Evolutionary conservation across 2,888 invertebrate genomes (phyloP).

Genomic region (Parnassius mnemosyne): DNA sequence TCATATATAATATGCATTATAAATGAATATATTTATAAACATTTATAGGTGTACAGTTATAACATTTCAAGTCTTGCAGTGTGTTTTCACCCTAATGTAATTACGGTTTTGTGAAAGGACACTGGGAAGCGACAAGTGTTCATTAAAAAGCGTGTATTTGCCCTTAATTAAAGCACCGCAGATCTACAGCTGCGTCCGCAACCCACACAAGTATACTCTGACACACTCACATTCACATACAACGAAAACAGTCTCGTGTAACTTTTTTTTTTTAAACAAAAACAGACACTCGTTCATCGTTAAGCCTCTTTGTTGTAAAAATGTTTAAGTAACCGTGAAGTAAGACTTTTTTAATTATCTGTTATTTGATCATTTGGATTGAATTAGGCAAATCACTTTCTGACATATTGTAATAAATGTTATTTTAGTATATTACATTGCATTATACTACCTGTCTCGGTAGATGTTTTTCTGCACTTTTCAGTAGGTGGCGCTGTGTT

Average conservation of each 20-base stretch:
- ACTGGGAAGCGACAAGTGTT: slow-evolving; percentile 27
- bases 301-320: slow-evolving; percentile 17
- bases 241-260: slow-evolving; percentile 15
- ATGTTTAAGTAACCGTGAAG: slow-evolving; percentile 19
- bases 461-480: no score
- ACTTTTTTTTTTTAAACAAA: slow-evolving; percentile 7
- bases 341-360: slow-evolving; percentile 11
- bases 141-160: slow-evolving; percentile 15
- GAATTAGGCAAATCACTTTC: slow-evolving; percentile 1
- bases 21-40: no score
- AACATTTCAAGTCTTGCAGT: background rate
- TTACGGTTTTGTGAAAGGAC: slow-evolving; percentile 12
- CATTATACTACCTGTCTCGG: no score
- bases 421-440: no score
- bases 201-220: slow-evolving; percentile 8
- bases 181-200: slow-evolving; percentile 18
- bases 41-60: no score
- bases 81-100: slow-evolving; percentile 4
- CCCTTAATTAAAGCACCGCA: slow-evolving; percentile 23
- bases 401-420: no score
- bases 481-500: no score
- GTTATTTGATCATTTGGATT: background rate
- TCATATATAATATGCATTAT: no score
- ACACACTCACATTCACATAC: slow-evolving; percentile 1
- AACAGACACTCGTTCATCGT: slow-evolving; percentile 13